These are phyloP conservation scores for Popillia japonica DNA, from an alignment of 1,140 invertebrate species.

Conservation along the genomic window DNA sequence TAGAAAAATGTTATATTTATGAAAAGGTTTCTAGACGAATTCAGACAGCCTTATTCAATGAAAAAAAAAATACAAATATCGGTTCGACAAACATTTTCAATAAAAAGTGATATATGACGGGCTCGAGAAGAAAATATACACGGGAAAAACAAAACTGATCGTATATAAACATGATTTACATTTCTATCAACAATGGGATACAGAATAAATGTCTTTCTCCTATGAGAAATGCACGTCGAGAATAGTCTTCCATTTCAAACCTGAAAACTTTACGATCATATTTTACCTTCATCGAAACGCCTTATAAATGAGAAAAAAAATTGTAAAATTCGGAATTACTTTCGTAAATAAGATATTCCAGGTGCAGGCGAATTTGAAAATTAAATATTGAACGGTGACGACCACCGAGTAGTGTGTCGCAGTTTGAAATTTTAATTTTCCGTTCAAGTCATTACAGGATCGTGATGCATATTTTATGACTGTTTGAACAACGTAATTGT, in stretches of 20 bases:
- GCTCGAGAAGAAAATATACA: not conserved
- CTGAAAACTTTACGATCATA: not conserved
- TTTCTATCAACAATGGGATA: slow-evolving; percentile 10
- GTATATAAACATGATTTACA: slow-evolving; percentile 26
- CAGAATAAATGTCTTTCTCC: not conserved
- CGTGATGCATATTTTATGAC: slow-evolving; percentile 18
- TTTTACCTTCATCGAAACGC: not conserved
- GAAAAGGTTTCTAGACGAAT: not conserved
- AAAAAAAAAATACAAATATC: slow-evolving; percentile 15
- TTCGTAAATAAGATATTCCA: too few species aligned
- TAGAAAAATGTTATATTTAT: not conserved
- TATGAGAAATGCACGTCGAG: not conserved
- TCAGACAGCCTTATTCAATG: slow-evolving; percentile 1
- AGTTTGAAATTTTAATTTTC: slow-evolving; percentile 30
- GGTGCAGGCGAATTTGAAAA: not conserved
- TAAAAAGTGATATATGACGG: slow-evolving; percentile 6
- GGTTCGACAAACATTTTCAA: not conserved
- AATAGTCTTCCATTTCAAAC: not conserved
- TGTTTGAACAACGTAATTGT: slow-evolving; percentile 35
- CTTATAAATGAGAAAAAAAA: not conserved
- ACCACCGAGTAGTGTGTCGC: not conserved
- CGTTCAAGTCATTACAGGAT: not conserved
- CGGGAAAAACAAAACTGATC: not conserved
- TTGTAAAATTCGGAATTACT: too few species aligned
- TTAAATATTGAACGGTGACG: not conserved